These are phyloP conservation scores for Drosophila borealis DNA, from an alignment of 2,888 invertebrate species.

Conservation along the genomic window DNA sequence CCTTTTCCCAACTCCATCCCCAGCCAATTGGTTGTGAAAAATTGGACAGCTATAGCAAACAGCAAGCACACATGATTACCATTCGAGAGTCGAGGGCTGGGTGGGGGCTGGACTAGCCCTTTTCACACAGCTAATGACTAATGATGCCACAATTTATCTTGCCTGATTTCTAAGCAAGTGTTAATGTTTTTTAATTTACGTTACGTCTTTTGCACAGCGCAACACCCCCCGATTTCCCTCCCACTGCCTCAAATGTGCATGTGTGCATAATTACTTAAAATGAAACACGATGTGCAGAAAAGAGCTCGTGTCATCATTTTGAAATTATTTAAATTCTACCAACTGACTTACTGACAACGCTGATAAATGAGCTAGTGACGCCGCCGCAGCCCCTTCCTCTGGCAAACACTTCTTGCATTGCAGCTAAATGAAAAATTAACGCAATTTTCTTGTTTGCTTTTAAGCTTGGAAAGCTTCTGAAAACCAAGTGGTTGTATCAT, in stretches of 20 bases:
- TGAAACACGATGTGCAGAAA: slow-evolving; percentile 52
- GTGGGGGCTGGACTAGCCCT: slow-evolving; percentile 32
- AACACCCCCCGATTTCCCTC: neutral
- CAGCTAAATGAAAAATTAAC: slow-evolving; percentile 57
- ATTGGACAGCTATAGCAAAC: slow-evolving; percentile 51
- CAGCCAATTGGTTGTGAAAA: slow-evolving; percentile 50
- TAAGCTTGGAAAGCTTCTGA: slow-evolving; percentile 25
- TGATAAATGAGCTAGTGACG: slow-evolving; percentile 69
- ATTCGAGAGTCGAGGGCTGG: slow-evolving; percentile 7
- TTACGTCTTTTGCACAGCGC: slow-evolving; percentile 2
- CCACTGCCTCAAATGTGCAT: slow-evolving; percentile 14
- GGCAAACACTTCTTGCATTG: neutral
- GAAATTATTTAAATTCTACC: slow-evolving; percentile 68
- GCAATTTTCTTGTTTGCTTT: slow-evolving; percentile 49
- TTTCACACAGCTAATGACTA: slow-evolving; percentile 69
- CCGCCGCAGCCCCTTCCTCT: neutral
- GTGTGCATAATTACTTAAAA: slow-evolving; percentile 62
- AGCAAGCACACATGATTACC: slow-evolving; percentile 56
- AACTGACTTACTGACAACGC: slow-evolving; percentile 48
- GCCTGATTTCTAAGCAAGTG: slow-evolving; percentile 68
- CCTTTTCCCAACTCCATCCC: slow-evolving; percentile 24
- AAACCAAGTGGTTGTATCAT: slow-evolving; percentile 15
- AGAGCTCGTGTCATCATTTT: slow-evolving; percentile 66
- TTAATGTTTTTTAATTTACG: slow-evolving; percentile 65
- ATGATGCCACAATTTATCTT: slow-evolving; percentile 76